These are phyloP conservation scores for Lutjanus argentimaculatus DNA, from an alignment of 2,797 vertebrate species.

Conservation along the genomic window DNA sequence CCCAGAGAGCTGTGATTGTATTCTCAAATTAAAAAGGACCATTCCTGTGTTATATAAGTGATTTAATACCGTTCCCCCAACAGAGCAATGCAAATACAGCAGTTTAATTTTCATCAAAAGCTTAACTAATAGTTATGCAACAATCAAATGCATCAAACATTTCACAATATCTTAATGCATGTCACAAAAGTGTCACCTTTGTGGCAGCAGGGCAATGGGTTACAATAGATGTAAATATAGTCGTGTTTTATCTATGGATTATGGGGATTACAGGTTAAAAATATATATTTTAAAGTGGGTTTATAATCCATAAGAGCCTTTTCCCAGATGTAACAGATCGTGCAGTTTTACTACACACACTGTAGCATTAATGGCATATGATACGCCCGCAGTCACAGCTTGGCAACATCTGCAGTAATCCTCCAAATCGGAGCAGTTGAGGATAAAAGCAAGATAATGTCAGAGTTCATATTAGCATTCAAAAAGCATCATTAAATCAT, in stretches of 20 bases:
- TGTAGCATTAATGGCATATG: constrained; percentile 49
- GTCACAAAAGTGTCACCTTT: constrained; percentile 36
- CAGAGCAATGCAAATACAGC: constrained; percentile 41
- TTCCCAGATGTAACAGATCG: constrained; percentile 47
- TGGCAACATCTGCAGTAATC: constrained; percentile 46
- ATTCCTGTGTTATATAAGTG: constrained; percentile 65
- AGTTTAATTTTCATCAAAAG: constrained; percentile 78
- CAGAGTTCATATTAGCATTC: constrained; percentile 14
- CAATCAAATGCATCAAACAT: constrained; percentile 48
- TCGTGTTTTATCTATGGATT: constrained; percentile 40
- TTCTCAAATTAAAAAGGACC: constrained; percentile 67
- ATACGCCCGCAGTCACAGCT: constrained; percentile 42
- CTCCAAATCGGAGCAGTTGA: constrained; percentile 36
- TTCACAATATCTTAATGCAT: constrained; percentile 70
- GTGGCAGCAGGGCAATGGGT: constrained; percentile 18
- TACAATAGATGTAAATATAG: constrained; percentile 46
- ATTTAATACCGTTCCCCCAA: constrained; percentile 58
- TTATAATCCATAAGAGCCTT: constrained; percentile 47
- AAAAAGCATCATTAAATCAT: constrained; percentile 8
- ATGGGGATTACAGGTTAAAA: constrained; percentile 60
- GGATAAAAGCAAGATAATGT: constrained; percentile 29
- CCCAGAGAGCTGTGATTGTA: constrained; percentile 49
- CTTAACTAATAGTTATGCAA: constrained; percentile 71
- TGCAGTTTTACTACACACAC: constrained; percentile 19
- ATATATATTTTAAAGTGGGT: constrained; percentile 41